Base-by-base conservation (phyloP, 2,888 invertebrate genomes). In the Stenolophus ochropezus region DNA sequence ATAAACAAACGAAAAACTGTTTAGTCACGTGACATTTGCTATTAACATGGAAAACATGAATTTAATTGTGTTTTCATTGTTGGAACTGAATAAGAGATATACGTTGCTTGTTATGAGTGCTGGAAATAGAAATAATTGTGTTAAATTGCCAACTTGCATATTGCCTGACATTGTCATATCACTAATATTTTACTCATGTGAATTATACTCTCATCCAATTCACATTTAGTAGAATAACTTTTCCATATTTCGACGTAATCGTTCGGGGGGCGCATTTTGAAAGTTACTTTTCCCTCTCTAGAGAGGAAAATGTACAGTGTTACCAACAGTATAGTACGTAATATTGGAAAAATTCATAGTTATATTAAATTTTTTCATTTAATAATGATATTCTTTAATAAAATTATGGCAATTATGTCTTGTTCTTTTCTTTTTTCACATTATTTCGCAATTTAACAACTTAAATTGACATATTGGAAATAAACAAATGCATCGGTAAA, bases 11-110 rank as follows among this genome's bases (percentile, higher is more conserved):
- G 65, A 69, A 75, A 75, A 75, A 27, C 27, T 20, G 33, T 27
- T 75, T 75, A 75, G 75, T 56, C 75, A 56, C 14, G 75, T 42
- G 56, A 25, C 75, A 75, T 53, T 53, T 4, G 75, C 56, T 56
- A 51, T 75, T 51, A 75, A 23, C 74, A 25, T 16, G 51, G 42
- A 25, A 73, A 73, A 47, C 33, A 73, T 47, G 23, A 73, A 23
- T 74, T 74, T 74, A 75, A 75, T 75, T 75, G 56, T 56, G 56
- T 75, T 75, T 75, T 18, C 56, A 56, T 56, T 51, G 33, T 69
- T 27, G 18, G 27, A 69, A 33, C 23, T 33, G 65, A 69, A 69
- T 69, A 61, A 61, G 61, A 61, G 61, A 61, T 61, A 23, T 14
- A 14, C 14, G 23, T 21, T 14, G 23, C 61, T 25, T 61, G 21